phyloP scores from a whole-genome alignment of 2,113 vertebrate species.

The Cynopterus brachyotis region DNA sequence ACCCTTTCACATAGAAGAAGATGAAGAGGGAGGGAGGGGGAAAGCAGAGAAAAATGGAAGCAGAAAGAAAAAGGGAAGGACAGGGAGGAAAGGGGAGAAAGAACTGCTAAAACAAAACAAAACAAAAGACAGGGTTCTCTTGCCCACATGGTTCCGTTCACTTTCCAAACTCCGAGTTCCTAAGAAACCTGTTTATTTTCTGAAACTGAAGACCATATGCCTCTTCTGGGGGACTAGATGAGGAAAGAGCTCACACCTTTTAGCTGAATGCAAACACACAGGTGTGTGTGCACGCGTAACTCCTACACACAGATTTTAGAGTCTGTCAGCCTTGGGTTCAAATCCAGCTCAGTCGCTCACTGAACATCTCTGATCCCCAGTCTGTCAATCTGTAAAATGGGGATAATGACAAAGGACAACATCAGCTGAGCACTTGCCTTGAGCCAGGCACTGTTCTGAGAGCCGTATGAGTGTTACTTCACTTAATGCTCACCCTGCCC shows the following conservation, averaged over 20 bases:
- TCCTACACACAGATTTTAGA: background rate
- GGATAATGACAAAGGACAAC: background rate
- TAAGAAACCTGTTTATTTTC: background rate
- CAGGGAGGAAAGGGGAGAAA: background rate
- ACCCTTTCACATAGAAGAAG: background rate
- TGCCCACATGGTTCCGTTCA: background rate
- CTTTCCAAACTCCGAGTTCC: background rate
- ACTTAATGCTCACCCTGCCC: background rate
- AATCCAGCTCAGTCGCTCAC: background rate
- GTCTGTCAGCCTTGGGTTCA: background rate
- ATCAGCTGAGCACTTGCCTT: background rate
- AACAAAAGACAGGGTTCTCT: background rate
- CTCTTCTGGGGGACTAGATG: background rate
- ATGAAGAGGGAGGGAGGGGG: background rate
- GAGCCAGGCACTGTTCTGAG: background rate
- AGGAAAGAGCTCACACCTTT: background rate
- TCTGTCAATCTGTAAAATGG: background rate
- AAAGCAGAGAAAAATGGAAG: background rate
- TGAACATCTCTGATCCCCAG: background rate
- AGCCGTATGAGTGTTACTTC: background rate
- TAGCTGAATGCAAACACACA: background rate
- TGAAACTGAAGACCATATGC: background rate
- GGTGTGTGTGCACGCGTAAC: fast-evolving
- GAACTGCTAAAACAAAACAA: background rate
- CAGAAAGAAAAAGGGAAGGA: fast-evolving